Percentiles rank a stretch among this genome's conserved stretches.
These are phyloP conservation scores for Allolobophora icterica DNA, from an alignment of 2,888 invertebrate species.

Conservation along the genomic window DNA sequence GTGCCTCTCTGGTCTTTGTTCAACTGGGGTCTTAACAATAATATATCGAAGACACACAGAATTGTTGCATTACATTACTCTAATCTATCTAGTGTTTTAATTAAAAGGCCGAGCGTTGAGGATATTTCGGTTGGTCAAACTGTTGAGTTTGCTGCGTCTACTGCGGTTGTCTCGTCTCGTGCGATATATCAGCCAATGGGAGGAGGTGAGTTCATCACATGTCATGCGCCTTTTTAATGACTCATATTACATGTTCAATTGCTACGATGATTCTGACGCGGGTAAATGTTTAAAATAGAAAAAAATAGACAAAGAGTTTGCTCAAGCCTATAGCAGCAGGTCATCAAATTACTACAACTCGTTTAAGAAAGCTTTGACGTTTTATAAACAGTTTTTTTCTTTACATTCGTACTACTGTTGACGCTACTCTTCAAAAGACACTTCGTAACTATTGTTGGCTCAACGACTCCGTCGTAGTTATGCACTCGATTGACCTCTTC, in stretches of 20 bases:
- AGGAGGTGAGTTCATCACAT: conserved; percentile 78
- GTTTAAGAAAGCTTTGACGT: background rate
- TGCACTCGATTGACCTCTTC: background rate
- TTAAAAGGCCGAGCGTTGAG: conserved; percentile 90
- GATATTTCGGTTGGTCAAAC: conserved; percentile 94
- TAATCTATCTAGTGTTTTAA: background rate
- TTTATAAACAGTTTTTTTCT: background rate
- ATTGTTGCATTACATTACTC: background rate
- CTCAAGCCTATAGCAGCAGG: background rate
- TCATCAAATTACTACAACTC: background rate
- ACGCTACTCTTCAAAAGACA: background rate
- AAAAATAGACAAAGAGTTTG: background rate
- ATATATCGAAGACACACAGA: too few species aligned
- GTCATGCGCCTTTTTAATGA: too few species aligned
- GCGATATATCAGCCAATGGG: conserved; percentile 99
- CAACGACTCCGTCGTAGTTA: background rate
- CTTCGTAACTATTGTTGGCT: background rate
- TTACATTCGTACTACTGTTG: background rate
- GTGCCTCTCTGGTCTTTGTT: background rate
- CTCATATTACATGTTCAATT: background rate
- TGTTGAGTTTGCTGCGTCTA: conserved; percentile 91
- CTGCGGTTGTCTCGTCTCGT: conserved; percentile 93
- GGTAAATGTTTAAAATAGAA: background rate
- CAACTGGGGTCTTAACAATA: background rate
- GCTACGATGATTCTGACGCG: background rate